Conservation (phyloP, 2,888 invertebrate species). For the Tenthredo livida region DNA sequence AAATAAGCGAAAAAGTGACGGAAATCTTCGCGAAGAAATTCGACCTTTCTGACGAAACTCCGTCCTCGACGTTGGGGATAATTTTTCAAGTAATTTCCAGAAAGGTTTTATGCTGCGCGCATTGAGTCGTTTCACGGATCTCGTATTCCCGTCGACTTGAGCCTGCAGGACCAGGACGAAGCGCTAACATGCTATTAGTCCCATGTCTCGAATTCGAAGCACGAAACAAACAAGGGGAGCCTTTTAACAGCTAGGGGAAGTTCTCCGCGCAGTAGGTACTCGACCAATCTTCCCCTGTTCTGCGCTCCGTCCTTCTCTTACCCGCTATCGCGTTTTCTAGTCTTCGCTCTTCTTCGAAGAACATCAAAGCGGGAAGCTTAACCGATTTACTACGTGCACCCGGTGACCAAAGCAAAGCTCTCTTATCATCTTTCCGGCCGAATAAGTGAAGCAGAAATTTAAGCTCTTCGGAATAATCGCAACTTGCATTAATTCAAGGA, state of each 20-base stretch:
- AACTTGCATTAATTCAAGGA: background rate
- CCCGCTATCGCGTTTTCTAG: constrained; percentile 23
- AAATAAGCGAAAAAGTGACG: background rate
- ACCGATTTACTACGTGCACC: constrained; percentile 29
- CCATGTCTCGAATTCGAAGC: constrained; percentile 22
- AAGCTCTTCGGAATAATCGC: background rate
- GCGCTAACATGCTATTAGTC: constrained; percentile 24
- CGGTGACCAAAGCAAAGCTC: constrained; percentile 32
- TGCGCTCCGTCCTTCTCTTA: background rate
- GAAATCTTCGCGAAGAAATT: background rate
- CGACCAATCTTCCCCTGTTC: constrained; percentile 24
- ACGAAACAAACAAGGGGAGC: constrained; percentile 29
- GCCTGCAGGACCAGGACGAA: background rate
- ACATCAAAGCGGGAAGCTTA: constrained; percentile 5
- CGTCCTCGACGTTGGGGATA: background rate
- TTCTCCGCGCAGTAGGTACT: background rate
- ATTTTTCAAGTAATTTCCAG: background rate
- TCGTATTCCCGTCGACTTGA: background rate
- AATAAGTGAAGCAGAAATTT: background rate
- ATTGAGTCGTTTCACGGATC: background rate
- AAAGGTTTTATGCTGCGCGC: background rate
- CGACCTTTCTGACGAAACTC: background rate
- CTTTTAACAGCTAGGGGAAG: constrained; percentile 11
- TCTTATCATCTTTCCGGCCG: background rate
- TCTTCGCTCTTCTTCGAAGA: constrained; percentile 19